phyloP scores from a whole-genome alignment of 2,888 invertebrate genomes.

The Augochlorella aurata region DNA sequence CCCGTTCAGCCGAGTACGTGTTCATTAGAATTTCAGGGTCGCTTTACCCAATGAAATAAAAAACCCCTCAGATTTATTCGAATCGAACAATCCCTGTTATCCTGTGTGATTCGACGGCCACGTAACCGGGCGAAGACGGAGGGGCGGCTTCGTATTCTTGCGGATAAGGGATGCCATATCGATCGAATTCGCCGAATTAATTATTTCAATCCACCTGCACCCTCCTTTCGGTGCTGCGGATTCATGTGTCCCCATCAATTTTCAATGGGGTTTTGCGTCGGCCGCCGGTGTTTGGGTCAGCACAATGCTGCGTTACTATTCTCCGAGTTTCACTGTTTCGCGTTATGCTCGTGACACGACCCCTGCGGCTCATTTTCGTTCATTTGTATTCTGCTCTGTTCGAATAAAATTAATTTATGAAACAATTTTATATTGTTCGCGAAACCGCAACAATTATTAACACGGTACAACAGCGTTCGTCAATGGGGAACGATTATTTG shows the following conservation, averaged over 20 bases:
- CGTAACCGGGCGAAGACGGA: background rate
- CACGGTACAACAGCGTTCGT: no score
- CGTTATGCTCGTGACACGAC: background rate
- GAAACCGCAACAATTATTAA: no score
- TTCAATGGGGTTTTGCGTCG: background rate
- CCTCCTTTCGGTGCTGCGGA: background rate
- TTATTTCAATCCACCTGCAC: conserved; percentile 1
- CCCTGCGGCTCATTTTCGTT: no score
- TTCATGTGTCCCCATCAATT: background rate
- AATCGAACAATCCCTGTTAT: background rate
- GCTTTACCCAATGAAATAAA: background rate
- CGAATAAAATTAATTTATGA: no score
- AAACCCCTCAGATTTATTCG: background rate
- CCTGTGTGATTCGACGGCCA: background rate
- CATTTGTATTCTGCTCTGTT: no score
- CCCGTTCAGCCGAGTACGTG: background rate
- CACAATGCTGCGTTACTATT: background rate
- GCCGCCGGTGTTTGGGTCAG: background rate
- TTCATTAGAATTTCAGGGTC: background rate
- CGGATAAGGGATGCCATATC: background rate
- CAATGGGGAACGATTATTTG: no score
- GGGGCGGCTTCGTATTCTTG: no score
- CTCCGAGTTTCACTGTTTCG: background rate
- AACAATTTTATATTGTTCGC: no score
- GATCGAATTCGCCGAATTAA: conserved; percentile 1